Percentiles rank a stretch among this genome's conserved stretches.
These are phyloP conservation scores for Todiramphus saurophagus DNA, from an alignment of 2,113 vertebrate species.

Conservation along the genomic window DNA sequence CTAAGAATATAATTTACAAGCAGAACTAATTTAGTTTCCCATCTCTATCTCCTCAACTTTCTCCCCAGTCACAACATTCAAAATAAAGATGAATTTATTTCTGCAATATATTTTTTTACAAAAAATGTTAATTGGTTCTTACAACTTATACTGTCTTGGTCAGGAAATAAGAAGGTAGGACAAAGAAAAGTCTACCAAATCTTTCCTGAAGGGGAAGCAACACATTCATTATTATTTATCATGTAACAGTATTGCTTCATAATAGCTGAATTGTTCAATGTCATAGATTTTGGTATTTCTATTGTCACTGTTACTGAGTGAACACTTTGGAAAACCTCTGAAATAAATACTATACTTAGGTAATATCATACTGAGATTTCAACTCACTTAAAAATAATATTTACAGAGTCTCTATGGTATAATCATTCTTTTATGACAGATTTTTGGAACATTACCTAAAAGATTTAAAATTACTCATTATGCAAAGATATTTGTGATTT, in stretches of 20 bases:
- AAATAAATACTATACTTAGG: not conserved
- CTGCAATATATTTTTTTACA: not conserved
- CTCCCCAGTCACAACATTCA: not conserved
- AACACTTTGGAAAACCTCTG: not conserved
- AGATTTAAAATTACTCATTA: not conserved
- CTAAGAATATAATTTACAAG: slow-evolving; percentile 27
- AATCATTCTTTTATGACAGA: not conserved
- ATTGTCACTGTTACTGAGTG: not conserved
- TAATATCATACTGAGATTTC: not conserved
- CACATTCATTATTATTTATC: not conserved
- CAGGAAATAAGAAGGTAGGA: not conserved
- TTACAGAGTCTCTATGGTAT: not conserved
- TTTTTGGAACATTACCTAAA: not conserved
- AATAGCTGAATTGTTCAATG: not conserved
- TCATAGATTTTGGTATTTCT: not conserved
- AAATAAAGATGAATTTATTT: not conserved
- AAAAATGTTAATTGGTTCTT: not conserved
- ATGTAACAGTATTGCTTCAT: not conserved
- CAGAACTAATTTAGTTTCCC: slow-evolving; percentile 44
- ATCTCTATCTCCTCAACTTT: not conserved
- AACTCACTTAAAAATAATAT: not conserved
- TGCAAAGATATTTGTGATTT: not conserved
- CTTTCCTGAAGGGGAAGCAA: not conserved
- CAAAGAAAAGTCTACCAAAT: not conserved
- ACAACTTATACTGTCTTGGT: not conserved